Base-by-base conservation (phyloP, 2,113 vertebrate species). In the Trematocara unimaculatum region DNA sequence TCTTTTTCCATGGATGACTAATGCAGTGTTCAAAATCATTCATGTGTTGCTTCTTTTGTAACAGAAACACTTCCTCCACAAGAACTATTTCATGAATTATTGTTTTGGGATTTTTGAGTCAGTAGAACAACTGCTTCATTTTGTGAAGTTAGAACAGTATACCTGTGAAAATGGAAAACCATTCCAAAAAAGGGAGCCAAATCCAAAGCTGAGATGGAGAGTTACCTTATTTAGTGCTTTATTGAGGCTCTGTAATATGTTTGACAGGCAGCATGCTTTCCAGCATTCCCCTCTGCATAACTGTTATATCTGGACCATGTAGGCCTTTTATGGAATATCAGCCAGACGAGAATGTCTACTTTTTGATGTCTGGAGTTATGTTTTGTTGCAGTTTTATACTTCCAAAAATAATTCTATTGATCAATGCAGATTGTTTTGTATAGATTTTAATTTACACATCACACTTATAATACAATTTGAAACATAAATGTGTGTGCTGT, bases 141-240 rank as follows among this genome's bases (percentile, higher is more conserved):
- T 18, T 74, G 42, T 40, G 58, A 3, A 20, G 47, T 85, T 58
- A 64, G 11, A 62, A 7, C 8, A 35, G 51, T 20, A 13, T n/a
- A 67, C 14, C 38, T 79, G 86, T 81, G 70, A 86, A 84, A 88
- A 78, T 53, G 17, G 54, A 10, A 67, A 89, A 42, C 29, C 1
- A 31, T 31, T 77, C 81, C 38, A 53, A 79, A 38, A 11, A 42
- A 40, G 6, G 12, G 14, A 86, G 26, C 20, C 54, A 80, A 60
- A 20, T 47, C 74, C 58, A 84, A 84, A 84, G 56, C 82, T 6
- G 84, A 89, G 87, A 54, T 23, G 2, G 11, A 18, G 47, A 84
- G 86, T 87, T 74, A 62, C 79, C 95, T 92, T 94, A 93, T 82
- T 82, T 82, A 91, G 56, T 72, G 88, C 84, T 92, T 92, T 84